Conservation (phyloP, 2,113 vertebrate species). For the Lucifuga dentata region DNA sequence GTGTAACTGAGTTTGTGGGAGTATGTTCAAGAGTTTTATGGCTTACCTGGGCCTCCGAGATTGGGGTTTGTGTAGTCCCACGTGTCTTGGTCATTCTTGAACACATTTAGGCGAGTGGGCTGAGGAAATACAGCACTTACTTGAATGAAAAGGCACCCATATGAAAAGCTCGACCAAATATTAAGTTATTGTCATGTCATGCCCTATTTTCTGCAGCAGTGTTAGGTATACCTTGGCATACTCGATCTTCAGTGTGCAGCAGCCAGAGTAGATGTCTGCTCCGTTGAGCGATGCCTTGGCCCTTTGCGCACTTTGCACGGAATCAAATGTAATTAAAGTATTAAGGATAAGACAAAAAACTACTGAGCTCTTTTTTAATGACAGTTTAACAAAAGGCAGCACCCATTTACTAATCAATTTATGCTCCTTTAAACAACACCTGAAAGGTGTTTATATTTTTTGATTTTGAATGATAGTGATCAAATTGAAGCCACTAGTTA, state of each 20-base stretch:
- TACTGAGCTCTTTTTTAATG: too few relatives aligned
- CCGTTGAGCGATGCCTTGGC: constrained; percentile 96
- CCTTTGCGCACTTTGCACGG: constrained; percentile 94
- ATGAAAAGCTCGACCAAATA: too few relatives aligned
- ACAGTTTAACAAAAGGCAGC: too few relatives aligned
- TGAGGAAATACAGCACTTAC: constrained; percentile 67
- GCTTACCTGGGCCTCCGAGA: constrained; percentile 93
- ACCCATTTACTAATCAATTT: too few relatives aligned
- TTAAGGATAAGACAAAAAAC: constrained; percentile 79
- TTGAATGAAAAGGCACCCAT: too few relatives aligned
- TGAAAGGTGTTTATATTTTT: too few relatives aligned
- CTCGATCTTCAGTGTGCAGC: constrained; percentile 97
- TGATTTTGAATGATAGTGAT: too few relatives aligned
- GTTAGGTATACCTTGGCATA: constrained; percentile 91
- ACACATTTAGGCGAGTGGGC: constrained; percentile 96
- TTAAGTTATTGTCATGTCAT: too few relatives aligned
- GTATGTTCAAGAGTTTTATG: not conserved
- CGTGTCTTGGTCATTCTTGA: constrained; percentile 98
- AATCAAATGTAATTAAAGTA: constrained; percentile 86
- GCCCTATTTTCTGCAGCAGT: not conserved
- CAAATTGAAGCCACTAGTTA: too few relatives aligned
- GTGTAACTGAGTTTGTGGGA: too few relatives aligned
- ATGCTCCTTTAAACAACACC: too few relatives aligned
- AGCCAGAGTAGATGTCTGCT: constrained; percentile 96
- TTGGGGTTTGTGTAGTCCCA: constrained; percentile 98